Percentiles rank a stretch among this genome's conserved stretches.
phyloP scores from a whole-genome alignment of 2,113 vertebrate species.

The Bucco capensis region DNA sequence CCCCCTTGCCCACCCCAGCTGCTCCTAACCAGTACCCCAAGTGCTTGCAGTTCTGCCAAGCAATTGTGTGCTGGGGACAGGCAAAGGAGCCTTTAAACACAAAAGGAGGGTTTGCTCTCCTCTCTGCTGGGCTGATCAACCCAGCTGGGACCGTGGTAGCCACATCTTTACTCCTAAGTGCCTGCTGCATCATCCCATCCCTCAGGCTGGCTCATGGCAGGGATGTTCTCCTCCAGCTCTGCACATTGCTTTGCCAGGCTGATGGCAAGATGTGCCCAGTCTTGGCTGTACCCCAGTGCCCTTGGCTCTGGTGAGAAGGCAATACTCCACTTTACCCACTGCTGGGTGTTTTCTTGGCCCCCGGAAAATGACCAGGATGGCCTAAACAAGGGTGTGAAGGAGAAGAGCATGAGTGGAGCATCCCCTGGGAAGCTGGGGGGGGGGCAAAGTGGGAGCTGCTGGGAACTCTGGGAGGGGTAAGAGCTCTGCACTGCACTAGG shows the following conservation, averaged over 20 bases:
- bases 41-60: background rate
- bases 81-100: fast-evolving
- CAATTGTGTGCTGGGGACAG: background rate
- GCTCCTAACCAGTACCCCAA: background rate
- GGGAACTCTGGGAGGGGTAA: fast-evolving
- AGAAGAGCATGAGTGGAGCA: background rate
- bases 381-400: background rate
- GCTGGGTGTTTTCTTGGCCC: background rate
- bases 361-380: background rate
- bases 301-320: background rate
- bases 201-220: background rate
- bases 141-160: background rate
- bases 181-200: fast-evolving
- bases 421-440: background rate
- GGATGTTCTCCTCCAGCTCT: background rate
- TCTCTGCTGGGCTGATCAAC: background rate
- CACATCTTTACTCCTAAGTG: background rate
- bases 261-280: background rate
- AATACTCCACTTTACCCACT: fast-evolving
- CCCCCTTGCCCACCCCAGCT: background rate
- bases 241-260: background rate
- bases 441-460: background rate
- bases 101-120: background rate
- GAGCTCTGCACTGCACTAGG: fast-evolving
- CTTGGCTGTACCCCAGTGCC: fast-evolving